These are phyloP conservation scores for Dendroctonus valens DNA, from an alignment of 1,140 invertebrate genomes.

Conservation along the genomic window DNA sequence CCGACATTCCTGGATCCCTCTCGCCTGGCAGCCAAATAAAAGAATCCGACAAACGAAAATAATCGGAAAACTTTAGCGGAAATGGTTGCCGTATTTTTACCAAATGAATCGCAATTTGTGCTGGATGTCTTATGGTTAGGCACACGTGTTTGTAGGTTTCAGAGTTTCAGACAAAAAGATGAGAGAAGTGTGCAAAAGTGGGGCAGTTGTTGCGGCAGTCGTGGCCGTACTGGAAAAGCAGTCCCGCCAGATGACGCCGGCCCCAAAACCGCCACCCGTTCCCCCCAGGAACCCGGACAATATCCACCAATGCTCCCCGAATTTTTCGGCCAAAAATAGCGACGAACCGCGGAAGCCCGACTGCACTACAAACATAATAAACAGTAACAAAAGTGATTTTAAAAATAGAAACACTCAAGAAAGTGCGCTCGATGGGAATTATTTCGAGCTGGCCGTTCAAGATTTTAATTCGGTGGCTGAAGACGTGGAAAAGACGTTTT, in stretches of 20 bases:
- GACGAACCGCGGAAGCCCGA: constrained; percentile 3
- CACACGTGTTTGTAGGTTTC: constrained; percentile 1
- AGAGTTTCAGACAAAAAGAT: constrained; percentile 19
- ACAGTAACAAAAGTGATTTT: constrained; percentile 16
- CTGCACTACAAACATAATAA: constrained; percentile 20
- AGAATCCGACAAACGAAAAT: neutral
- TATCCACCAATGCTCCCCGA: neutral
- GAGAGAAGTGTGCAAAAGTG: constrained; percentile 40
- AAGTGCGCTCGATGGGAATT: constrained; percentile 31
- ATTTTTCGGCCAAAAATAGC: constrained; percentile 22
- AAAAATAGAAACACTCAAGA: constrained; percentile 32
- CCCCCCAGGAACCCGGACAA: constrained; percentile 1
- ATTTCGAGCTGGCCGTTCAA: constrained; percentile 45
- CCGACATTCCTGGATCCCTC: constrained; percentile 10
- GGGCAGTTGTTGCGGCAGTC: constrained; percentile 44
- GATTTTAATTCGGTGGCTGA: constrained; percentile 48
- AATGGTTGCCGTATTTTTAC: neutral
- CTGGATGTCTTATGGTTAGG: neutral
- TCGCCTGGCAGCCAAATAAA: constrained; percentile 14
- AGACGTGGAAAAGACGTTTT: constrained; percentile 46
- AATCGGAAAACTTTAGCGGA: too few relatives aligned
- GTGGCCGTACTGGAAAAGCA: constrained; percentile 47
- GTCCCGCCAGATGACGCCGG: constrained; percentile 8
- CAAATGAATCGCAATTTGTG: neutral
- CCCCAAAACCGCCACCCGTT: constrained; percentile 11